Percentiles rank a stretch among this genome's conserved stretches.
These are phyloP conservation scores for Leptinotarsa defecta DNA, from an alignment of 1,140 invertebrate species.

Conservation along the genomic window DNA sequence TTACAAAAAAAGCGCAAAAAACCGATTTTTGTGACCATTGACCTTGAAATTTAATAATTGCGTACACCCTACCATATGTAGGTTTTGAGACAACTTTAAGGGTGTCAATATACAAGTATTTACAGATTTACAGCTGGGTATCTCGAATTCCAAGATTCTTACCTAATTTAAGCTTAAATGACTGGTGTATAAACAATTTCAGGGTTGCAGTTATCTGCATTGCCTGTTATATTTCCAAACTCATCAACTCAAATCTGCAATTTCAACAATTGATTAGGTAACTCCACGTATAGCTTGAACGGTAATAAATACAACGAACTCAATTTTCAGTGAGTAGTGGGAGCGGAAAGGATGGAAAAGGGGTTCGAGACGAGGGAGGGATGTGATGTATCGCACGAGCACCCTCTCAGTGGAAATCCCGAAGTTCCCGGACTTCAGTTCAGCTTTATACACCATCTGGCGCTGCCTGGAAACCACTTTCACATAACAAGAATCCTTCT, in stretches of 20 bases:
- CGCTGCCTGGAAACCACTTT: conserved; percentile 41
- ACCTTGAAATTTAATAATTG: too few relatives aligned
- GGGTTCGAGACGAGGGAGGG: conserved; percentile 27
- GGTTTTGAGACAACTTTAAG: too few relatives aligned
- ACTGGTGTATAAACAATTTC: too few relatives aligned
- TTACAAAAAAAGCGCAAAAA: too few relatives aligned
- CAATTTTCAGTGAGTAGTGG: conserved; percentile 49
- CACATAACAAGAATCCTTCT: conserved; percentile 32
- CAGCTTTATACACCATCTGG: conserved; percentile 43
- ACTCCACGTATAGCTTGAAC: conserved; percentile 10
- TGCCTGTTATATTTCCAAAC: too few relatives aligned
- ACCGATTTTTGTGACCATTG: too few relatives aligned
- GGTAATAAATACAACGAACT: conserved; percentile 50
- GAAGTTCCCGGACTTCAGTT: conserved; percentile 35
- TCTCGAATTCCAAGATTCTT: too few relatives aligned
- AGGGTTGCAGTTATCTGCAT: too few relatives aligned
- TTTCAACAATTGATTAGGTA: background rate
- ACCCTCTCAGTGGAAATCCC: conserved; percentile 32
- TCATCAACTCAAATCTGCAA: background rate
- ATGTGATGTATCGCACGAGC: conserved; percentile 34
- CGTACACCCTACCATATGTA: too few relatives aligned
- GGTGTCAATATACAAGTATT: too few relatives aligned
- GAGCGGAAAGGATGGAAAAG: background rate
- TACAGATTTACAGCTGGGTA: too few relatives aligned
- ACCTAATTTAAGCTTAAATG: too few relatives aligned